Evolutionary conservation across 2,113 vertebrate genomes (phyloP).

Genomic region (Arizona elegans): DNA sequence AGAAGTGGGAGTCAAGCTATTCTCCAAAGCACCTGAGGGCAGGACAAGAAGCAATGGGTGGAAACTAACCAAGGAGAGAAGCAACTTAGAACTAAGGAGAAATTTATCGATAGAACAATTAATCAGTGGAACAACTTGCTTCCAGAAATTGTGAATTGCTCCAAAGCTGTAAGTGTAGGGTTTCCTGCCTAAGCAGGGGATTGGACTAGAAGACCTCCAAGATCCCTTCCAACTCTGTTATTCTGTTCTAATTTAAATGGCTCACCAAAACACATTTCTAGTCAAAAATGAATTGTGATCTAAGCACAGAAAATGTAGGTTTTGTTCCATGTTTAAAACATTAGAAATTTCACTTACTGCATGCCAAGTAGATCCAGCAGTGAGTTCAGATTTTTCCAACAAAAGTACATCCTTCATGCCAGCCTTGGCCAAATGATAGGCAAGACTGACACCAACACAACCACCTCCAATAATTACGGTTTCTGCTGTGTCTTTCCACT

Average conservation of each 20-base stretch:
- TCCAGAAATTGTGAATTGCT: no score
- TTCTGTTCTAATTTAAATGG: not conserved
- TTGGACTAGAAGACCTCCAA: no score
- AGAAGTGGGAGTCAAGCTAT: no score
- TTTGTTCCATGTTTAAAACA: not conserved
- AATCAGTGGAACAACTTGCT: no score
- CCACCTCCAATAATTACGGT: slow-evolving; percentile 92
- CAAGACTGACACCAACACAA: slow-evolving; percentile 90
- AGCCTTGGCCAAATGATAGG: slow-evolving; percentile 92
- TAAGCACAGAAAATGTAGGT: slow-evolving; percentile 3
- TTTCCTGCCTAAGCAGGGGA: no score
- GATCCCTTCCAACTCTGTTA: no score
- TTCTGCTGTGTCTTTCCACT: slow-evolving; percentile 87
- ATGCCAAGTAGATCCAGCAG: slow-evolving; percentile 97
- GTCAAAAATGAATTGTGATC: not conserved
- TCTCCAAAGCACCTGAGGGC: no score
- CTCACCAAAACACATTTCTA: not conserved
- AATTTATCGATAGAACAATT: no score
- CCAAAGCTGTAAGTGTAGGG: no score
- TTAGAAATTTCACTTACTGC: slow-evolving; percentile 77
- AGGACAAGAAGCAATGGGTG: no score
- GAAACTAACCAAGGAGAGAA: no score
- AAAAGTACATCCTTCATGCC: slow-evolving; percentile 92
- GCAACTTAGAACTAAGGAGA: no score
- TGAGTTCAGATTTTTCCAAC: slow-evolving; percentile 94